Base-by-base conservation (phyloP, 2,888 invertebrate species). In the Neoaliturus tenellus region DNA sequence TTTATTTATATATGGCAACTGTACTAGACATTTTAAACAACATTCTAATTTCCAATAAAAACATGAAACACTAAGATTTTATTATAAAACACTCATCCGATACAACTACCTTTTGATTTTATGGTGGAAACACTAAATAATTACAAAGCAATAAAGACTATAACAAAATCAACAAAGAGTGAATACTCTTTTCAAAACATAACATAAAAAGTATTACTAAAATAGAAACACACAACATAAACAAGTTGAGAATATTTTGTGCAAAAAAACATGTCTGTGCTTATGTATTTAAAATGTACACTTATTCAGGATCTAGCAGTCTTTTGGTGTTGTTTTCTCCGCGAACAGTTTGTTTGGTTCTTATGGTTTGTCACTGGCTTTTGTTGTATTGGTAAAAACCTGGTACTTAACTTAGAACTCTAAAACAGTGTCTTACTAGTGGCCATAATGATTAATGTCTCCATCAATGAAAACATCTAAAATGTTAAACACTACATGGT, bases 91-190 rank as follows among this genome's bases (percentile, higher is more conserved):
- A 75, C 28, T 25, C 75, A 75, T 28, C 23, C 23, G 41, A 75
- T 39, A 75, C 44, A 75, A 41, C 75, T 75, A 75, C 25, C 35
- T 75, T 75, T 75, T 75, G 69, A 69, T 69, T 69, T 69, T n/a
- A 35, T 35, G 35, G 39, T 39, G n/a, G n/a, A 67, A 69, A 69
- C 69, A 69, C 69, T 39, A 69, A 69, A n/a, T 28, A 39, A 69
- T 31, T 67, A 62, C 28, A 62, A 62, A 62, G 62, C 62, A n/a
- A 62, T 62, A 62, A 62, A 62, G 10, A 28, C 62, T 62, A 62
- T 62, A 62, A 62, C 39, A 69, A 20, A 69, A 69, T 35, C 39
- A 69, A 69, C 69, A 69, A 69, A 69, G 28, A 69, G 23, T 20
- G 69, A 39, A 69, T 35, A 39, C 35, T 25, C 62, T 31, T 23